Evolutionary conservation across 2,888 invertebrate species (phyloP).

Genomic region (Caradrina clavipalpis): DNA sequence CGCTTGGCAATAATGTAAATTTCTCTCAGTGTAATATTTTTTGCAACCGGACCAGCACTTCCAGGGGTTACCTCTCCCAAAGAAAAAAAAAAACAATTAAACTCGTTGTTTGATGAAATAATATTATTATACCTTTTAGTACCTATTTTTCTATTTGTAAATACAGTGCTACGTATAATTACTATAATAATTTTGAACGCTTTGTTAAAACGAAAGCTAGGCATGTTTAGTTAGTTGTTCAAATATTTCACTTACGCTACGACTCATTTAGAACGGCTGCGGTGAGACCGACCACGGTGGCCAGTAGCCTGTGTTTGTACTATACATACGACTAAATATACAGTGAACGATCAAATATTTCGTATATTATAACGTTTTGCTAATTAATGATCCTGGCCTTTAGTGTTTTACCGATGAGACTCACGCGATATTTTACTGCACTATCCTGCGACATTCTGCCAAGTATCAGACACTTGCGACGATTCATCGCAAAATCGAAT

Average conservation of each 20-base stretch:
- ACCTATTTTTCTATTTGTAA: neutral
- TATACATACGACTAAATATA: neutral
- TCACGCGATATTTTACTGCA: neutral
- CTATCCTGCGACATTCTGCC: neutral
- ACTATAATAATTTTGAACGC: slow-evolving; percentile 13
- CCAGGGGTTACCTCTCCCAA: no score
- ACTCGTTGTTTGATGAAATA: neutral
- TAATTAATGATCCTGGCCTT: neutral
- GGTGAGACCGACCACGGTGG: slow-evolving; percentile 19
- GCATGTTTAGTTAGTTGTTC: slow-evolving; percentile 50
- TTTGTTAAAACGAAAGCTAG: slow-evolving; percentile 29
- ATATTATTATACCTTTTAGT: neutral
- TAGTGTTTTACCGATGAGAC: neutral
- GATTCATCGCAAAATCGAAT: neutral
- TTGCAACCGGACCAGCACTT: no score
- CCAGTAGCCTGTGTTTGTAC: neutral
- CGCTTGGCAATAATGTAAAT: no score
- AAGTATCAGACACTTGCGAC: neutral
- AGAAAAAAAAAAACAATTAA: no score
- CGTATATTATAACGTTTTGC: neutral
- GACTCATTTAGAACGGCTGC: slow-evolving; percentile 37
- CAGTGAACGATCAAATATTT: slow-evolving; percentile 2
- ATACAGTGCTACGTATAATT: neutral
- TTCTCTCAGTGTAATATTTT: no score
- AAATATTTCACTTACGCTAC: slow-evolving; percentile 46